Conservation (phyloP, 1,140 invertebrate genomes). For the Diabrotica undecimpunctata region DNA sequence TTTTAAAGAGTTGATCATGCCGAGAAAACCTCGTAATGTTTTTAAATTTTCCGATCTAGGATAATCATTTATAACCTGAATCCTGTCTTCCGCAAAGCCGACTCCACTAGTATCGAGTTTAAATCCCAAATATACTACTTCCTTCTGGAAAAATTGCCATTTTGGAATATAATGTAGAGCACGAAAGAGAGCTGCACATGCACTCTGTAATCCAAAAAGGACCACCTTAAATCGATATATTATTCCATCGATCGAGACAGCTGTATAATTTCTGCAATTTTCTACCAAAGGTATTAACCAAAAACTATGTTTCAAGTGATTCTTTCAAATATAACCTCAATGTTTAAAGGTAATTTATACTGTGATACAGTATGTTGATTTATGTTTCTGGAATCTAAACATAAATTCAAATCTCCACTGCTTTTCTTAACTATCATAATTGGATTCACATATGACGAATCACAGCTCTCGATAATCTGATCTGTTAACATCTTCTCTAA, state of each 20-base stretch:
- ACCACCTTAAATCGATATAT: neutral
- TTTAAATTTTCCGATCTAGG: too few relatives aligned
- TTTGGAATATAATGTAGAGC: too few relatives aligned
- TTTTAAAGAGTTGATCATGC: too few relatives aligned
- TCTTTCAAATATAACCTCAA: slow-evolving; percentile 10
- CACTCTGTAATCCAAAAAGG: too few relatives aligned
- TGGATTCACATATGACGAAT: neutral
- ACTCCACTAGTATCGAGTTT: too few relatives aligned
- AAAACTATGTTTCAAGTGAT: slow-evolving; percentile 18
- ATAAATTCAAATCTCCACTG: neutral
- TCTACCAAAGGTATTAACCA: slow-evolving; percentile 11
- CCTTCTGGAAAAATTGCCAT: too few relatives aligned
- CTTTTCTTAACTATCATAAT: neutral
- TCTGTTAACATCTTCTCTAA: neutral
- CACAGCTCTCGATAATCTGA: neutral
- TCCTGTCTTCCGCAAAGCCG: too few relatives aligned
- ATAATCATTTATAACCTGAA: too few relatives aligned
- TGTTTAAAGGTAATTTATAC: slow-evolving; percentile 7
- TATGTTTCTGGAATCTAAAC: slow-evolving; percentile 7
- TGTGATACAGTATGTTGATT: slow-evolving; percentile 4
- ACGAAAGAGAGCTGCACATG: too few relatives aligned
- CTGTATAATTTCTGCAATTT: slow-evolving; percentile 10
- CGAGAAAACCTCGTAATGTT: too few relatives aligned
- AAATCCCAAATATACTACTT: too few relatives aligned
- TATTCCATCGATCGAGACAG: neutral